A percentile compares a stretch with the other conserved stretches of the same genome.
Conservation (phyloP, 2,888 invertebrate species). For the Tridacna gigas region DNA sequence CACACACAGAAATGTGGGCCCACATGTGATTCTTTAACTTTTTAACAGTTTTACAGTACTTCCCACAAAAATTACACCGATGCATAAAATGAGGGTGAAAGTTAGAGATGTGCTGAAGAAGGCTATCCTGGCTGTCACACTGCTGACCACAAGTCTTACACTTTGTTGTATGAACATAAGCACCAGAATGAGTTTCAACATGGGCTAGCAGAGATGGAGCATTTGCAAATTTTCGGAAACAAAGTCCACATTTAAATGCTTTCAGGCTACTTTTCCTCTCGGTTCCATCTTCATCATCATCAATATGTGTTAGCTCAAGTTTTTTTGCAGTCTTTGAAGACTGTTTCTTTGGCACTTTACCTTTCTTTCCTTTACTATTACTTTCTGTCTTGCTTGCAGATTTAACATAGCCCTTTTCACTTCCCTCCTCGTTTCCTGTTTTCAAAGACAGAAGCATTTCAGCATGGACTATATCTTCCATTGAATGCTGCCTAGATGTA, state of each 20-base stretch:
- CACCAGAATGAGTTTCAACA: slow-evolving; percentile 39
- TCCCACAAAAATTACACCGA: slow-evolving; percentile 16
- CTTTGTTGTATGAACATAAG: slow-evolving; percentile 21
- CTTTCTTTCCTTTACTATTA: slow-evolving; percentile 11
- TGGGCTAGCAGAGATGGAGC: slow-evolving; percentile 28
- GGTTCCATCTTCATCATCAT: not conserved
- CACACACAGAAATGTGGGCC: not conserved
- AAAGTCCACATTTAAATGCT: slow-evolving; percentile 66
- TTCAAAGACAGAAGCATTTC: slow-evolving; percentile 61
- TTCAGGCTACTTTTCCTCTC: slow-evolving; percentile 13
- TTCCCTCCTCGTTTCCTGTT: slow-evolving; percentile 46
- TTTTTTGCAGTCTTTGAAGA: not conserved
- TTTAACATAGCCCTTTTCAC: slow-evolving; percentile 28
- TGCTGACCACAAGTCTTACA: slow-evolving; percentile 25
- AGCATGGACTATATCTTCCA: slow-evolving; percentile 64
- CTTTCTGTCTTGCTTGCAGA: slow-evolving; percentile 12
- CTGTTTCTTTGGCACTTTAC: slow-evolving; percentile 9
- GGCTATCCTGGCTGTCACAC: not conserved
- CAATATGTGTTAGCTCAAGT: slow-evolving; percentile 3
- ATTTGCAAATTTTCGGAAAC: slow-evolving; percentile 59
- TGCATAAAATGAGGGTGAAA: not conserved
- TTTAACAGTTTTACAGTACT: not conserved
- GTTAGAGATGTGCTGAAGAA: not conserved
- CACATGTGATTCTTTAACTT: slow-evolving; percentile 21
- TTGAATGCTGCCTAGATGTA: slow-evolving; percentile 54